These are phyloP conservation scores for Isaurus tuberculatus DNA, from an alignment of 92 coral and sea anemone genomes.

Conservation along the genomic window DNA sequence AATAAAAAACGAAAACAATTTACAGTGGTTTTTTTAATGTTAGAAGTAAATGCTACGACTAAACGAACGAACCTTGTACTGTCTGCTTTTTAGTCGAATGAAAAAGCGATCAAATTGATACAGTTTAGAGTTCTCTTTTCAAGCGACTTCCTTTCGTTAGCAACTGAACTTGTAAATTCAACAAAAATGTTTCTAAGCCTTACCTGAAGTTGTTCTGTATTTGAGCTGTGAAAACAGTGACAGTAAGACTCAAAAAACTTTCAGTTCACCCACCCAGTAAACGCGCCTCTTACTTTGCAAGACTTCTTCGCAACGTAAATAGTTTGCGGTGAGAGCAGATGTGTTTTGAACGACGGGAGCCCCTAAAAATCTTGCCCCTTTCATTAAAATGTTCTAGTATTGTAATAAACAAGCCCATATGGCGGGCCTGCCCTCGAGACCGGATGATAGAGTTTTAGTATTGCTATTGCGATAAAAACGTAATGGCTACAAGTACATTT, in stretches of 20 bases:
- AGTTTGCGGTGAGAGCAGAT: constrained; percentile 51
- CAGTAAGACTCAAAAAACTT: not conserved
- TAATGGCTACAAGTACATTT: not conserved
- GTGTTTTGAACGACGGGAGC: constrained; percentile 50
- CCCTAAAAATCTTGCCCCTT: constrained; percentile 45
- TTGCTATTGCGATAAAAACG: constrained; percentile 27
- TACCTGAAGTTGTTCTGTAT: constrained; percentile 5
- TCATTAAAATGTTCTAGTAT: constrained; percentile 42
- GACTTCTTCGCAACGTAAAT: constrained; percentile 27
- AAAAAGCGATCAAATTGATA: not conserved
- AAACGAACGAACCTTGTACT: not conserved
- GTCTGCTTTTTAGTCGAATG: not conserved
- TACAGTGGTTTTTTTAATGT: not conserved
- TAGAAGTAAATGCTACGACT: not conserved
- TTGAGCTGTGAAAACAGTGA: not conserved
- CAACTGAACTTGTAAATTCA: not conserved
- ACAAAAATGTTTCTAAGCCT: not conserved
- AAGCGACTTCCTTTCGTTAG: not conserved
- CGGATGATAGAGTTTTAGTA: constrained; percentile 36
- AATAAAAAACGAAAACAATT: not conserved
- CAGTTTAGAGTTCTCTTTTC: not conserved
- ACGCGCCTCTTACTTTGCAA: not conserved
- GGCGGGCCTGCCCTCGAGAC: constrained; percentile 29
- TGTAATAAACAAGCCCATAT: constrained; percentile 45
- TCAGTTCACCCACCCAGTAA: not conserved